A percentile compares a stretch with the other conserved stretches of the same genome.
Conservation (phyloP, 2,113 vertebrate species). For the Aphyosemion australe region DNA sequence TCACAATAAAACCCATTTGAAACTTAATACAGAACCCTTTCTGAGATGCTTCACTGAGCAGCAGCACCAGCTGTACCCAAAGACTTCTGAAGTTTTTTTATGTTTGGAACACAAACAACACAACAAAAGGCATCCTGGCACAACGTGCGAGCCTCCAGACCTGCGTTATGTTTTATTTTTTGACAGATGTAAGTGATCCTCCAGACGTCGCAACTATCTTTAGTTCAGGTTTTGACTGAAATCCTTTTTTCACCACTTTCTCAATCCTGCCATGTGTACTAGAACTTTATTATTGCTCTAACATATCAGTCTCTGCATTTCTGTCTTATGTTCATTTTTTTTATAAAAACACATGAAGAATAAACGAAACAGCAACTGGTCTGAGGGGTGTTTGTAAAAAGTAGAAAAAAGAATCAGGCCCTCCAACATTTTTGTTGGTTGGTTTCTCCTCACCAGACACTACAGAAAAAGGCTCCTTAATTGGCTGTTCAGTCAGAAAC, state of each 20-base stretch:
- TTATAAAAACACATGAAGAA: no score
- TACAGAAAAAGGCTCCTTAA: constrained; percentile 56
- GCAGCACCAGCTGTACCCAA: constrained; percentile 52
- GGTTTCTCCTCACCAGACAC: constrained; percentile 54
- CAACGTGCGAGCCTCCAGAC: no score
- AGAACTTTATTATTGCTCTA: constrained; percentile 13
- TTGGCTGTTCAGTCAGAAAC: constrained; percentile 54
- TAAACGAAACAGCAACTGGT: no score
- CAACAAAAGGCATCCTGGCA: no score
- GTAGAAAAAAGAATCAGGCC: neutral
- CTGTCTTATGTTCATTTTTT: constrained; percentile 15
- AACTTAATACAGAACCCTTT: constrained; percentile 40
- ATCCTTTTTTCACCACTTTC: neutral
- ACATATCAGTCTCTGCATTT: no score
- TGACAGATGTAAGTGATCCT: constrained; percentile 31
- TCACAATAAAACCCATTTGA: constrained; percentile 57
- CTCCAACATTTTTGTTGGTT: constrained; percentile 48
- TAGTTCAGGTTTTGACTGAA: constrained; percentile 16
- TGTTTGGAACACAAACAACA: constrained; percentile 11
- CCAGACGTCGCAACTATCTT: constrained; percentile 42
- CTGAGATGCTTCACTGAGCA: constrained; percentile 48
- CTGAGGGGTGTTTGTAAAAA: constrained; percentile 19
- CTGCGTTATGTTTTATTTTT: neutral
- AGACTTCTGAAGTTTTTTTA: constrained; percentile 48
- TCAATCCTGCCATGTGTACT: neutral